Evolutionary conservation across 1,140 invertebrate species (phyloP).

Genomic region (Drosophila ironensis): DNA sequence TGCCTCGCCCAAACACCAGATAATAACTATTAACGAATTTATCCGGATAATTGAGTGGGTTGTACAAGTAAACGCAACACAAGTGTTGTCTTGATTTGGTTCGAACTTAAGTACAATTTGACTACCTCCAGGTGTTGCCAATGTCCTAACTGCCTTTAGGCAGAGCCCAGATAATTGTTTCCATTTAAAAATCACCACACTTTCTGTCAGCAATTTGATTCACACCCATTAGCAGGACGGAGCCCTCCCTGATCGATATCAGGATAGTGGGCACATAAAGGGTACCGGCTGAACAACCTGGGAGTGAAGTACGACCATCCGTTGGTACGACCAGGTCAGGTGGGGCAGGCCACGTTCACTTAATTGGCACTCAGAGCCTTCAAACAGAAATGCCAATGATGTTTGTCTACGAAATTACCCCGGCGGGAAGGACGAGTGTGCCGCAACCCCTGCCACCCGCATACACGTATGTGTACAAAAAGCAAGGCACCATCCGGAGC

Average conservation of each 20-base stretch:
- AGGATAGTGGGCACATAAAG: background rate
- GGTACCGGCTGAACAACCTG: background rate
- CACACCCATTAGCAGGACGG: background rate
- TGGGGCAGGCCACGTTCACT: constrained; percentile 32
- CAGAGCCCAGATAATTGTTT: background rate
- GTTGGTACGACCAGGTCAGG: no score
- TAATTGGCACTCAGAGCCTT: constrained; percentile 53
- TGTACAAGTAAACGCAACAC: no score
- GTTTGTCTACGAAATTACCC: constrained; percentile 40
- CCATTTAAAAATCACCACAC: background rate
- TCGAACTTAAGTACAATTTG: background rate
- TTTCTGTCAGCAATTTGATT: constrained; percentile 3
- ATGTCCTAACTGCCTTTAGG: background rate
- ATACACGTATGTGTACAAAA: background rate
- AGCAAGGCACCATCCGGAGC: background rate
- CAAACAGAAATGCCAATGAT: constrained; percentile 56
- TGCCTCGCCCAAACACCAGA: background rate
- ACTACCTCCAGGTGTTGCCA: background rate
- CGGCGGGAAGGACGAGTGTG: constrained; percentile 8
- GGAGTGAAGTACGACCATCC: background rate
- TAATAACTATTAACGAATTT: no score
- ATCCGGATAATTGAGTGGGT: no score
- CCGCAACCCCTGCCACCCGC: constrained; percentile 1
- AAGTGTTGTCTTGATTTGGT: background rate
- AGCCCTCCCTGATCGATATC: constrained; percentile 12